Evolutionary conservation across 2,113 vertebrate species (phyloP), one percentile per base, ranked within the genome.

Genomic region (Pluvianellus socialis): DNA sequence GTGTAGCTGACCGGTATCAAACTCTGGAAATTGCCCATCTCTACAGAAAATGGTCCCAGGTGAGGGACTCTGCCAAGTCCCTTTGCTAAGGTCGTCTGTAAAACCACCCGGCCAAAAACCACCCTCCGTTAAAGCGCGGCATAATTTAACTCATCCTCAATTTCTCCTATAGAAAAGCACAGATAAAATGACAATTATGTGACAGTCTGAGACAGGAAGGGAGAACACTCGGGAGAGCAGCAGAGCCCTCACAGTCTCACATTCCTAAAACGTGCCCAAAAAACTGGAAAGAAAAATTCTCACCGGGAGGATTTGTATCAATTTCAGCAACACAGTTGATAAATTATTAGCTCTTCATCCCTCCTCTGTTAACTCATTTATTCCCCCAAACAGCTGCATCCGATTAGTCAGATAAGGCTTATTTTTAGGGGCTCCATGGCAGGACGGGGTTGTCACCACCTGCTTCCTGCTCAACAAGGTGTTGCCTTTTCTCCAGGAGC

Each of bases 81-180:
- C n/a, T 7, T 21, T 13, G 33, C 67, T 15, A 15, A 53, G 40
- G 68, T 42, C 10, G 0, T 28, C n/a, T 75, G 22, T 35, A 38
- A 63, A 68, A 20, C 70, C 63, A 5, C 7, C 15, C 12, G 56
- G 68, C 28, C 24, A n/a, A 80, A 17, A 35, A 19, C 53, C 8
- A 2, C n/a, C 55, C 38, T 33, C 40, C 0, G 0, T 16, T 58
- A 6, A 35, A 55, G 75, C 0, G 15, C 70, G 30, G 49, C 15
- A 4, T 33, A 19, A 68, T 44, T 92, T 35, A 74, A 35, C 32
- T 40, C 71, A 20, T 49, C 40, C n/a, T 63, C 42, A 19, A 17
- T 50, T 63, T 52, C 32, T 65, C 44, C 38, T 35, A 12, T 3
- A 10, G 14, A 47, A 45, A 59, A 77, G 52, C 3, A 2, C 33